These are phyloP conservation scores for Passer domesticus DNA, from an alignment of 2,113 vertebrate genomes.

Conservation along the genomic window DNA sequence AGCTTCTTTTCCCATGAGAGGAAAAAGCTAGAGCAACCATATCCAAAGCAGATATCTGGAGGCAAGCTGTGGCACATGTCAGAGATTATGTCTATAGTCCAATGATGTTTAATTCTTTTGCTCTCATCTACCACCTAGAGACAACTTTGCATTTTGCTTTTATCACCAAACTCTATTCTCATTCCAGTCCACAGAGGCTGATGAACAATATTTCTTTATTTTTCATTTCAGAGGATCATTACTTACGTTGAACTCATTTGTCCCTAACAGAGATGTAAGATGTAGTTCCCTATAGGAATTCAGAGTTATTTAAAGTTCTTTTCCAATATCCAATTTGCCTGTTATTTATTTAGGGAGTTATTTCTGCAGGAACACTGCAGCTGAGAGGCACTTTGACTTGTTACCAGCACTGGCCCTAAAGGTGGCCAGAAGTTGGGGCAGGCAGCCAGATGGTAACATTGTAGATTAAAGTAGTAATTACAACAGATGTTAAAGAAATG, in stretches of 20 bases:
- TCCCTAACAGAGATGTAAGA: slow-evolving; percentile 46
- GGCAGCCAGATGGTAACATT: neutral
- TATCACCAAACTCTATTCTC: neutral
- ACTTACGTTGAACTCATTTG: slow-evolving; percentile 17
- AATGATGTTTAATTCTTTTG: neutral
- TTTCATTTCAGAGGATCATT: slow-evolving; percentile 28
- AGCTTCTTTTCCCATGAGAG: neutral
- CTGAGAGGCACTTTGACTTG: neutral
- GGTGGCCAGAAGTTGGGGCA: neutral
- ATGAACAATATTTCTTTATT: neutral
- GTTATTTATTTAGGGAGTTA: slow-evolving; percentile 60
- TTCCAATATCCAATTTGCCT: slow-evolving; percentile 63
- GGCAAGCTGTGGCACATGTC: neutral
- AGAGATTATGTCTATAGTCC: neutral
- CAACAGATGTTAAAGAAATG: too few relatives aligned
- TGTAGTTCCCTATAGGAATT: slow-evolving; percentile 51
- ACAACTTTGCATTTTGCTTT: slow-evolving; percentile 3
- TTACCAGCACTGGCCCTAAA: neutral
- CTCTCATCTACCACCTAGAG: neutral
- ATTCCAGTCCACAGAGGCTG: neutral
- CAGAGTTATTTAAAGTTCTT: slow-evolving; percentile 68
- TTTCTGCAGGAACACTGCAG: slow-evolving; percentile 39
- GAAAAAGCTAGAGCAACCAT: neutral
- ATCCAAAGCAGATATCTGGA: neutral
- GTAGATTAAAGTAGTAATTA: slow-evolving; percentile 56